phyloP scores from a whole-genome alignment of 2,888 invertebrate species.

The Epiblema foenella region DNA sequence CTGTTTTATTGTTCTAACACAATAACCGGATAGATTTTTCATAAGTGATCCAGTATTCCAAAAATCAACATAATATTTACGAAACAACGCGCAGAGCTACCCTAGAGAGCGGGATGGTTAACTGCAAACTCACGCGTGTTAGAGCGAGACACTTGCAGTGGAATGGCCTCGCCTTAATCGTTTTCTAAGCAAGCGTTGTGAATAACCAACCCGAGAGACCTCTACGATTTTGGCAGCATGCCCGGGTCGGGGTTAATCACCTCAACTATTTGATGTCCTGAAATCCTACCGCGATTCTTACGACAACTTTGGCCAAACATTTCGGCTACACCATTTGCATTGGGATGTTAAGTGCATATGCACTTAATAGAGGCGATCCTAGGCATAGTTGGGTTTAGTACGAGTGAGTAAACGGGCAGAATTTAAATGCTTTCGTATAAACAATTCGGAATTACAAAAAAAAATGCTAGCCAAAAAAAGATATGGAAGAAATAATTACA shows the following conservation, averaged over 20 bases:
- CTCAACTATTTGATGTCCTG: conserved; percentile 30
- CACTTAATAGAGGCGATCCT: conserved; percentile 21
- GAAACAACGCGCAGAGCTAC: too few relatives aligned
- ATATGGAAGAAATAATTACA: not conserved
- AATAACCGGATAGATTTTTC: too few relatives aligned
- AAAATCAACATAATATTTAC: too few relatives aligned
- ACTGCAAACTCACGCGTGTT: too few relatives aligned
- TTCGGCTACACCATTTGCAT: conserved; percentile 19
- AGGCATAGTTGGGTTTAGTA: not conserved
- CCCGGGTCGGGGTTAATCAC: conserved; percentile 43
- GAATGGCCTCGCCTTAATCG: not conserved
- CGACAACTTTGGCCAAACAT: conserved; percentile 9
- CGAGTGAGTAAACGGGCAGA: not conserved
- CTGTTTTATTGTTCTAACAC: too few relatives aligned
- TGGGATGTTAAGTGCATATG: conserved; percentile 32
- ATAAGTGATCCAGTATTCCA: too few relatives aligned
- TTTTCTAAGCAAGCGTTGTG: not conserved
- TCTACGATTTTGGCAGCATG: conserved; percentile 45
- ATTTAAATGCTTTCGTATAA: not conserved
- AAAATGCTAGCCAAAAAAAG: not conserved
- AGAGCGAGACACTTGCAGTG: too few relatives aligned
- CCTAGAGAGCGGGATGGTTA: too few relatives aligned
- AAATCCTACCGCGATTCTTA: conserved; percentile 17
- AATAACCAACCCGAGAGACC: conserved; percentile 17
- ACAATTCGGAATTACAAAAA: not conserved